Conservation (phyloP, 2,113 vertebrate species). For the Paramisgurnus dabryanus region DNA sequence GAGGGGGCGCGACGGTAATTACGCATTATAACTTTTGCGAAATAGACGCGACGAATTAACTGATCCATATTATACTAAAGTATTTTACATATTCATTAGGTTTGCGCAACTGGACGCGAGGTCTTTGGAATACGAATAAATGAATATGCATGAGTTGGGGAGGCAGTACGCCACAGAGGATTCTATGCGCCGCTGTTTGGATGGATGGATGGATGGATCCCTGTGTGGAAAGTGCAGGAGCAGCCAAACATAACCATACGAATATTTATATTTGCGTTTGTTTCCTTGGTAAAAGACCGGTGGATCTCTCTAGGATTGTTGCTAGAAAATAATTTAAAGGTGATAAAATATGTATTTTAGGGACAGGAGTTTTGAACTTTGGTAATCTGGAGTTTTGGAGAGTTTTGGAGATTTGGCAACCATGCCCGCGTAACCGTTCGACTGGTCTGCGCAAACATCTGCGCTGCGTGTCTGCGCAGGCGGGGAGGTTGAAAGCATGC, state of each 20-base stretch:
- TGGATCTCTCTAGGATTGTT: too few relatives aligned
- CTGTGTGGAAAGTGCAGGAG: too few relatives aligned
- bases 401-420: too few relatives aligned
- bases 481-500: constrained; percentile 5
- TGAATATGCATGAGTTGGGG: constrained; percentile 11
- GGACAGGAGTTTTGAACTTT: too few relatives aligned
- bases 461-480: neutral
- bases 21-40: constrained; percentile 35
- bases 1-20: constrained; percentile 23
- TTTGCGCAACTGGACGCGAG: neutral
- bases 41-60: neutral
- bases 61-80: neutral
- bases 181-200: too few relatives aligned
- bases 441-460: constrained; percentile 2
- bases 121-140: neutral
- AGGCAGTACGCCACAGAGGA: neutral
- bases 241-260: too few relatives aligned
- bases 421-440: neutral
- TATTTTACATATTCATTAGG: neutral
- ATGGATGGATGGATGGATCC: too few relatives aligned
- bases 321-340: too few relatives aligned
- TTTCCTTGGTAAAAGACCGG: too few relatives aligned
- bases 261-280: too few relatives aligned
- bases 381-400: too few relatives aligned
- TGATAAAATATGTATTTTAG: too few relatives aligned